Base-by-base conservation (phyloP, 2,113 vertebrate genomes). In the Pelecanoides urinatrix region DNA sequence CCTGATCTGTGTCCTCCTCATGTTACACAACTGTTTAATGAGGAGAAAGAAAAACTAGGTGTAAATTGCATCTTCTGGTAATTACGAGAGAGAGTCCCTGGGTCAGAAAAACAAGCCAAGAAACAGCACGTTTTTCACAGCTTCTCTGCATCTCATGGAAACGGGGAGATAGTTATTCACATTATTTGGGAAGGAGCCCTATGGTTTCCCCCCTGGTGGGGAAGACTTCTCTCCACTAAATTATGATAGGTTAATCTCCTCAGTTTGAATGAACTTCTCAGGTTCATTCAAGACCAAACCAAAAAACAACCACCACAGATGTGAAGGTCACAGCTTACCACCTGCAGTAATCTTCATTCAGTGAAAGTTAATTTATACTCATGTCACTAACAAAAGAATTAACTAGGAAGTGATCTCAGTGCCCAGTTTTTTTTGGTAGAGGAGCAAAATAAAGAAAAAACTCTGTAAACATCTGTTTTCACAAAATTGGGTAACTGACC, bases 341-440 rank as follows among this genome's bases (percentile, higher is more conserved):
- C 53, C 59, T 49, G 84, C 19, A 74, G 38, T 19, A 67, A 86
- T 22, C 27, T 72, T 32, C n/a, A 10, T 9, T 38, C 49, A 56
- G 9, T 4, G 65, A 44, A 87, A 78, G 44, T 52, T 44, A 10
- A 67, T 72, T 94, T 72, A 47, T 44, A 21, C 53, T 76, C 25
- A 1, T 36, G 53, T 30, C 80, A 94, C 21, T 65, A 52, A 49
- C 52, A 63, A 67, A 94, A 81, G 20, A 87, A 76, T 66, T 85
- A 15, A 36, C 49, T 16, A 76, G 89, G 92, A 97, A 92, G 77
- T 75, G 80, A 97, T 88, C 86, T 95, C 84, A 88, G 45, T 30
- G 53, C 50, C 53, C 62, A 14, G 44, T 25, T 85, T 59, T 59
- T 4, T 20, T 85, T 70, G 29, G 50, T 83, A 62, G 29, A 36